A percentile compares a stretch with the other conserved stretches of the same genome.
phyloP scores from a whole-genome alignment of 2,113 vertebrate genomes.

The Gavialis gangeticus region DNA sequence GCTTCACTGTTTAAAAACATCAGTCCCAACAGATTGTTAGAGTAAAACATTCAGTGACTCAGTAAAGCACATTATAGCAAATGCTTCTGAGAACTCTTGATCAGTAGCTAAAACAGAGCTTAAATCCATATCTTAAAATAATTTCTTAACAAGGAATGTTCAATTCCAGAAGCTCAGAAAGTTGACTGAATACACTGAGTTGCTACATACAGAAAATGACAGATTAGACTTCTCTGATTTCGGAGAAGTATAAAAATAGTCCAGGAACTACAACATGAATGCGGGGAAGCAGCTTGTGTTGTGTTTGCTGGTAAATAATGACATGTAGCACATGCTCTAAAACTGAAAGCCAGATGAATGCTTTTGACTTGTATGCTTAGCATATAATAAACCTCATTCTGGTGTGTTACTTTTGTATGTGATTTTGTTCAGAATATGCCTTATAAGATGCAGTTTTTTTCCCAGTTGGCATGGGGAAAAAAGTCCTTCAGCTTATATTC shows the following conservation, averaged over 20 bases:
- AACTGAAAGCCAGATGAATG: conserved; percentile 7
- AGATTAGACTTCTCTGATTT: neutral
- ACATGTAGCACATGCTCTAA: conserved; percentile 35
- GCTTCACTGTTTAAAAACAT: neutral
- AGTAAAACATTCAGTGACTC: neutral
- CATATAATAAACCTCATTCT: neutral
- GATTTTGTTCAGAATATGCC: neutral
- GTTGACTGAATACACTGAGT: neutral
- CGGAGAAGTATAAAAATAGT: neutral
- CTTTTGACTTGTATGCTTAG: neutral
- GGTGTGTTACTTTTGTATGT: neutral
- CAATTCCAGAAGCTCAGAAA: neutral
- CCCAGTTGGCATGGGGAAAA: too few relatives aligned
- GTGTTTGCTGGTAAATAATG: conserved; percentile 7
- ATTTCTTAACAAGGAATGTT: neutral
- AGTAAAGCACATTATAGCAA: rapidly evolving
- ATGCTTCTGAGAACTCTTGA: neutral
- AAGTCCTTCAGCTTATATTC: too few relatives aligned
- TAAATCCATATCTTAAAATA: neutral
- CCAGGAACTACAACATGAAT: neutral
- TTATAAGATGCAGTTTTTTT: too few relatives aligned
- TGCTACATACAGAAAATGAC: neutral
- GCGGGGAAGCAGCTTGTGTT: conserved; percentile 23
- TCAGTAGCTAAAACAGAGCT: too few relatives aligned
- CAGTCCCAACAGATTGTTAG: neutral